Evolutionary conservation across 2,888 invertebrate genomes (phyloP).

Genomic region (Lithodes maja): DNA sequence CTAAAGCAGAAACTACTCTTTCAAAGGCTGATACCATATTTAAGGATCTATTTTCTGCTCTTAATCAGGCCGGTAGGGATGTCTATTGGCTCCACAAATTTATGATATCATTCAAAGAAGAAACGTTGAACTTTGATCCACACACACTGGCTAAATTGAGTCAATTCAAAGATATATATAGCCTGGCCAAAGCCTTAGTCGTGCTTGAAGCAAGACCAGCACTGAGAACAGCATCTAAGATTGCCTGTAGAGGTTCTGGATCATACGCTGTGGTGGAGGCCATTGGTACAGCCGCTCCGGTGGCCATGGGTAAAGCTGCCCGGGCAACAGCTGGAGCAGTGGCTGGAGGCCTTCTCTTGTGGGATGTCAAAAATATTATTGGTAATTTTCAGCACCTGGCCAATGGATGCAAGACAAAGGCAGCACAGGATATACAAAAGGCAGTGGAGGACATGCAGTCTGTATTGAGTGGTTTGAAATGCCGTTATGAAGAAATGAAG

Average conservation of each 20-base stretch:
- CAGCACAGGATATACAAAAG: background rate
- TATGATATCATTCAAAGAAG: background rate
- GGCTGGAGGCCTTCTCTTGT: background rate
- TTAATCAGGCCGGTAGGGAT: background rate
- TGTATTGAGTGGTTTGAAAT: background rate
- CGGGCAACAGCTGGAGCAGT: background rate
- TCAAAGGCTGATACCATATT: background rate
- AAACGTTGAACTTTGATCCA: background rate
- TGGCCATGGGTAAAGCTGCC: background rate
- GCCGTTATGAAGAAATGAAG: background rate
- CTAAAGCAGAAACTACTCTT: background rate
- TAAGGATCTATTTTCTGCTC: background rate
- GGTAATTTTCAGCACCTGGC: background rate
- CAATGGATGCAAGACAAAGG: background rate
- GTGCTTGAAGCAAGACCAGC: background rate
- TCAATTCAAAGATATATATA: background rate
- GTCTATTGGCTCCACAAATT: background rate
- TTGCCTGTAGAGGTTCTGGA: background rate
- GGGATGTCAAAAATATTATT: background rate
- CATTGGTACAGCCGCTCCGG: background rate
- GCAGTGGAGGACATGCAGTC: background rate
- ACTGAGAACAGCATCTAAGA: background rate
- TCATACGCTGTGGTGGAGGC: background rate
- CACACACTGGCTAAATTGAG: background rate
- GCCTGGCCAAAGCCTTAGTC: background rate